Percentiles rank a stretch among this genome's conserved stretches.
These are phyloP conservation scores for Threskiornis aethiopicus DNA, from an alignment of 2,797 vertebrate genomes.

Conservation along the genomic window DNA sequence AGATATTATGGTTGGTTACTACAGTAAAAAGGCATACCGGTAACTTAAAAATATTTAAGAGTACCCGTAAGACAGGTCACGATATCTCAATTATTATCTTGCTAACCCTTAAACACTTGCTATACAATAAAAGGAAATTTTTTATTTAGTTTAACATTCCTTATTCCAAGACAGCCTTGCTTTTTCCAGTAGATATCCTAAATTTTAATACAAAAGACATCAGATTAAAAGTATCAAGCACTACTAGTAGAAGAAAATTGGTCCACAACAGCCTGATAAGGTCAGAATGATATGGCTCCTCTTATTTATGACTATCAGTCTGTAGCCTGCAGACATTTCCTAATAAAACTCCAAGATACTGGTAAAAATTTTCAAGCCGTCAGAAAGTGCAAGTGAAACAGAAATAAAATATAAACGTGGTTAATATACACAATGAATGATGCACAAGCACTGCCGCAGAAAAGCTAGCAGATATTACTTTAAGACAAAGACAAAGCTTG, in stretches of 20 bases:
- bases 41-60: not conserved
- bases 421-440: not conserved
- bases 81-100: not conserved
- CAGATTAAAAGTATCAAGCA: slow-evolving; percentile 20
- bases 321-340: slow-evolving; percentile 17
- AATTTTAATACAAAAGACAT: slow-evolving; percentile 11
- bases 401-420: slow-evolving; percentile 4
- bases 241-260: not conserved
- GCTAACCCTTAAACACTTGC: not conserved
- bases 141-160: not conserved
- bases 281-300: slow-evolving; percentile 5
- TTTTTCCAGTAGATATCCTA: not conserved
- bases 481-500: not conserved
- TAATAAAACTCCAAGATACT: slow-evolving; percentile 48
- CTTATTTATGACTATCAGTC: slow-evolving; percentile 45
- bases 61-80: not conserved
- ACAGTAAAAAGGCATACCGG: not conserved
- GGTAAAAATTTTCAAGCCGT: slow-evolving; percentile 47
- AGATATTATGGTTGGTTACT: not conserved
- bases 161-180: not conserved
- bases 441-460: not conserved
- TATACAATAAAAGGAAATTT: not conserved
- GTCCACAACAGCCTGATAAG: not conserved
- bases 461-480: not conserved
- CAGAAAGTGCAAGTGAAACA: slow-evolving; percentile 29